Evolutionary conservation across 37 sponge, comb jelly and placozoan genomes (phyloP).

Genomic region (Geodia barretti): DNA sequence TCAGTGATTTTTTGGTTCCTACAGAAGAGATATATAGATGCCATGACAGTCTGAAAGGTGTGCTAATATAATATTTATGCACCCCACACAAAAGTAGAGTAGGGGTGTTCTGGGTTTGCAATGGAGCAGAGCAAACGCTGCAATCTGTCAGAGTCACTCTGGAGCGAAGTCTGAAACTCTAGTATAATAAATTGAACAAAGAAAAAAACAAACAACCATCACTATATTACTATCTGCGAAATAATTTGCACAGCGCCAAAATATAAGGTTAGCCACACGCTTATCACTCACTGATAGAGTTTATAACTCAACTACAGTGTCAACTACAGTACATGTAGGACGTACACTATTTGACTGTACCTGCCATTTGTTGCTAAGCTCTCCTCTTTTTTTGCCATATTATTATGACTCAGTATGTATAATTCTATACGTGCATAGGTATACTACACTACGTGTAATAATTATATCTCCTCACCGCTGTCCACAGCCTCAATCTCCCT

Average conservation of each 20-base stretch:
- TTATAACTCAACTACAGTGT: too few species aligned
- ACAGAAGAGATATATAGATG: background rate
- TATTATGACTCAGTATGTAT: too few species aligned
- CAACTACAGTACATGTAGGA: too few species aligned
- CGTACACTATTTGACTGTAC: too few species aligned
- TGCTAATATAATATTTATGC: background rate
- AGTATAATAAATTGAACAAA: background rate
- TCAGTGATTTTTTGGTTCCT: slow-evolving; percentile 11
- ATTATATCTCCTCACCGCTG: slow-evolving; percentile 54
- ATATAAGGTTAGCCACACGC: too few species aligned
- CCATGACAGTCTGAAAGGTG: background rate
- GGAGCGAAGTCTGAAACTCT: slow-evolving; percentile 60
- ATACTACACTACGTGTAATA: too few species aligned
- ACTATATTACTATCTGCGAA: too few species aligned
- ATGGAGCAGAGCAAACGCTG: slow-evolving; percentile 49
- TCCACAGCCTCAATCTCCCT: slow-evolving; percentile 77
- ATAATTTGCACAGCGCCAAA: too few species aligned
- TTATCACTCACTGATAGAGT: too few species aligned
- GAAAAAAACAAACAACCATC: background rate
- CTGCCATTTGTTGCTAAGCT: too few species aligned
- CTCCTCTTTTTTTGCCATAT: too few species aligned
- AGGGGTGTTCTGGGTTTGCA: slow-evolving; percentile 43
- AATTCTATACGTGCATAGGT: too few species aligned
- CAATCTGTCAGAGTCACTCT: slow-evolving; percentile 47
- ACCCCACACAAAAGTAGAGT: slow-evolving; percentile 72